Conservation (phyloP, 2,113 vertebrate species). For the Pelmatolapia mariae region DNA sequence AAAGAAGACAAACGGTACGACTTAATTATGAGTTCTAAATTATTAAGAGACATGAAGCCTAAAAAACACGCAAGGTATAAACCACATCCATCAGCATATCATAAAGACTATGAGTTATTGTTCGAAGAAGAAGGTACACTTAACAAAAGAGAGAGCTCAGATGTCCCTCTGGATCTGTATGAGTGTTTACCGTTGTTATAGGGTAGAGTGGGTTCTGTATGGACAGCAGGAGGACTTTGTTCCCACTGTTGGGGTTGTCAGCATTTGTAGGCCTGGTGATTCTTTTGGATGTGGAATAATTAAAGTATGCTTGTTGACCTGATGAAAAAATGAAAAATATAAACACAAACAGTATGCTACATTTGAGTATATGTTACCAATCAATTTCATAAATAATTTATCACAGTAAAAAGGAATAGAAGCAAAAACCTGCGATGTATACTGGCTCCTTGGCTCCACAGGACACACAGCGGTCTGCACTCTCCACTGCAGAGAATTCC, state of each 20-base stretch:
- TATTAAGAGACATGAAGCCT: too few species aligned
- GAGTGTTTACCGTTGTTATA: conserved; percentile 85
- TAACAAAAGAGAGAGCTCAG: background rate
- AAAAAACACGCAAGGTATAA: background rate
- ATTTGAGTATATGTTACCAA: background rate
- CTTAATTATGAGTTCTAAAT: background rate
- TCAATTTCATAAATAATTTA: background rate
- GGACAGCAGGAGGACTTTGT: conserved; percentile 92
- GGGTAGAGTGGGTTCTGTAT: conserved; percentile 97
- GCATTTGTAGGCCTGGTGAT: conserved; percentile 93
- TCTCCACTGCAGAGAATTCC: conserved; percentile 89
- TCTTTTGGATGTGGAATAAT: conserved; percentile 95
- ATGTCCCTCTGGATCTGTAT: background rate
- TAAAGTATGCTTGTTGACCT: conserved; percentile 95
- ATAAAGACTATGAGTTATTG: background rate
- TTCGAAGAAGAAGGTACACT: background rate
- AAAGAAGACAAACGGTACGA: background rate
- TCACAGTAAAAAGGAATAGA: background rate
- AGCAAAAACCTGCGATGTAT: conserved; percentile 78
- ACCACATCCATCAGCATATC: background rate
- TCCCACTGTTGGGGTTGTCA: conserved; percentile 91
- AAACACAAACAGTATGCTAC: background rate
- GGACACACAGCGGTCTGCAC: conserved; percentile 88
- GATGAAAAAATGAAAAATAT: conserved; percentile 46
- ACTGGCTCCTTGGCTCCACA: conserved; percentile 87